These are phyloP conservation scores for Oscheius sp. DNA, from an alignment of 1,140 invertebrate species.

Conservation along the genomic window DNA sequence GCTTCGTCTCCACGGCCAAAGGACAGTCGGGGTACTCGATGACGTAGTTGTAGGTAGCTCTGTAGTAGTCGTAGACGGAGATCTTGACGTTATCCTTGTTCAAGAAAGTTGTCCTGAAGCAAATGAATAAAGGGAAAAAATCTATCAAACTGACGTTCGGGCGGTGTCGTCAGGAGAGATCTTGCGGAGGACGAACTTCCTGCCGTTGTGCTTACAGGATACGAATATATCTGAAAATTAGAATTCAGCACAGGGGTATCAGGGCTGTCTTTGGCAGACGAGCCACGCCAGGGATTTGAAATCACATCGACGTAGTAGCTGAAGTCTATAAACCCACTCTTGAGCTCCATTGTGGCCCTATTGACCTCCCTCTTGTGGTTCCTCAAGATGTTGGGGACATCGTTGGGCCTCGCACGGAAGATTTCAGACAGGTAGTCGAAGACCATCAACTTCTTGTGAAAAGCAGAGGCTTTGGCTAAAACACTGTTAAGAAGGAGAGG, in stretches of 20 bases:
- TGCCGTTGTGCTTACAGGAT: too few species aligned
- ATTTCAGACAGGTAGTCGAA: background rate
- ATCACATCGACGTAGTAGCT: too few species aligned
- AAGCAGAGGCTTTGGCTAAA: background rate
- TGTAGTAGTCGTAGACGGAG: background rate
- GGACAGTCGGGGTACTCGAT: background rate
- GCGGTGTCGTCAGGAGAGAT: too few species aligned
- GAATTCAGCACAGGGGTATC: too few species aligned
- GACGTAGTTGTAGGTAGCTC: background rate
- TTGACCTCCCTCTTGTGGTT: too few species aligned
- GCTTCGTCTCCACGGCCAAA: background rate
- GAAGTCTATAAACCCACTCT: background rate
- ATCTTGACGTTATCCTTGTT: background rate
- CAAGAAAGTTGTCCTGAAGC: background rate
- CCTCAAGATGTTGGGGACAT: too few species aligned
- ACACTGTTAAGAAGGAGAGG: too few species aligned
- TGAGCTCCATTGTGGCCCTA: too few species aligned
- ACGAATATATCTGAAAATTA: too few species aligned
- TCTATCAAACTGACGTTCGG: background rate
- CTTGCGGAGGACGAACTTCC: too few species aligned
- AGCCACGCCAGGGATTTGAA: too few species aligned
- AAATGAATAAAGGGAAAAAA: background rate
- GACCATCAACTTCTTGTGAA: background rate
- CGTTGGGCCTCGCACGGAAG: background rate
- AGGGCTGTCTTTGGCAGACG: too few species aligned